Base-by-base conservation (phyloP, 2,113 vertebrate species). In the Lathamus discolor region DNA sequence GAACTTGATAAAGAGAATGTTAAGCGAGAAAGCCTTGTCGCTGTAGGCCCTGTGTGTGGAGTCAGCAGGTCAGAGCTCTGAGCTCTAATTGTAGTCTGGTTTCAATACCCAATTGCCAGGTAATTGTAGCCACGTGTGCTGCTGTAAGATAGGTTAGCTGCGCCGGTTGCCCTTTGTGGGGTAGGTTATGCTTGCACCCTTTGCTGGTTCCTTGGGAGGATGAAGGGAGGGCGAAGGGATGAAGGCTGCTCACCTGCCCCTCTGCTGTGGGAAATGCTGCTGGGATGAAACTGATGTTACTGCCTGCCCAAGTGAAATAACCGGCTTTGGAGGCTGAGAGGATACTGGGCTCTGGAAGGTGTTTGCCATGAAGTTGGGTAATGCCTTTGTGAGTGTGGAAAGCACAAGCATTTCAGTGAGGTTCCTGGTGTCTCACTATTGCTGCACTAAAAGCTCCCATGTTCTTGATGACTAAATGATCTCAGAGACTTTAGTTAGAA, bases 381-480 rank as follows among this genome's bases (percentile, higher is more conserved):
- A 51, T 8, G 43, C 54, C 31, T 80, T 64, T 55, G 41, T 80
- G 57, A 29, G 48, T 29, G 28, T 39, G 41, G 69, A 75, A 83
- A 81, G 24, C 37, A n/a, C 0, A 0, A 51, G 54, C 2, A 1
- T 51, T 49, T 22, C 59, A 61, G 15, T 37, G 43, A 86, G 14
- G 33, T 61, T 84, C 2, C 0, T 48, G 33, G 11, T 67, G 64
- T 66, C 46, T 92, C 17, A 0, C 9, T 72, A 19, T 17, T 93
- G 82, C 70, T 62, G 48, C 51, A 5, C 29, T 55, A 68, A 55
- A 80, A 62, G 33, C 7, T 70, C 29, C 28, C 7, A 9, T 57
- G 31, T 79, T 91, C 52, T 76, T 93, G 52, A 57, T 67, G 55
- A 86, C 43, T 90, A 48, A 88, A 78, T 54, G 29, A 61, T 69